phyloP scores from a whole-genome alignment of 2,888 invertebrate species.

The Ichneumoninae sp. region DNA sequence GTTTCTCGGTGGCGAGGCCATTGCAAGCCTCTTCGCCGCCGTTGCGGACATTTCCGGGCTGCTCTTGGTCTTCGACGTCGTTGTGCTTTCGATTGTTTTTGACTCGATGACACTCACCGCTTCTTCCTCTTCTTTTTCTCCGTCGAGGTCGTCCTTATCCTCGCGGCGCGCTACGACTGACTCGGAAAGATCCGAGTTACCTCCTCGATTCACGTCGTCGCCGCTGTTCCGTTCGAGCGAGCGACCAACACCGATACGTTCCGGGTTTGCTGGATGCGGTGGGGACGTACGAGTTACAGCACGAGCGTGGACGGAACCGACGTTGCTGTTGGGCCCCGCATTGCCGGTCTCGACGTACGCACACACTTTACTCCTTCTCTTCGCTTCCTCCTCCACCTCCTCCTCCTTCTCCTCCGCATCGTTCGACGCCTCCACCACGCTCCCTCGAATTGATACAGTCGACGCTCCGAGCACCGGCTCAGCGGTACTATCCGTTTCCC shows the following conservation, averaged over 20 bases:
- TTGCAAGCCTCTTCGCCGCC: conserved; percentile 79
- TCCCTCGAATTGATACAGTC: conserved; percentile 49
- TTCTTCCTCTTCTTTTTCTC: conserved; percentile 45
- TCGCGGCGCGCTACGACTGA: conserved; percentile 55
- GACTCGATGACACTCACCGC: conserved; percentile 39
- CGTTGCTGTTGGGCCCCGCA: conserved; percentile 47
- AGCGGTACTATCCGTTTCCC: conserved; percentile 47
- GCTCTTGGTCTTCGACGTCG: conserved; percentile 38
- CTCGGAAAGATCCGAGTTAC: conserved; percentile 68
- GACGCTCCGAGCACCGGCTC: conserved; percentile 38
- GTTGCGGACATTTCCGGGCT: conserved; percentile 77
- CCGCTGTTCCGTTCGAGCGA: conserved; percentile 67
- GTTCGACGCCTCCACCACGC: conserved; percentile 56
- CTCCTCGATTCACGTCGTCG: conserved; percentile 75
- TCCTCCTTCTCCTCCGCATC: conserved; percentile 64
- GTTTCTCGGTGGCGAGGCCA: conserved; percentile 68
- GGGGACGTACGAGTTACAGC: conserved; percentile 72
- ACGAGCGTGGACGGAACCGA: conserved; percentile 72
- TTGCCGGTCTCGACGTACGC: conserved; percentile 67
- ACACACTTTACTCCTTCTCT: conserved; percentile 68
- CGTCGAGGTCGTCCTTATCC: conserved; percentile 50
- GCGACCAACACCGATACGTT: conserved; percentile 29
- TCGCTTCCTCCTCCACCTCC: conserved; percentile 62
- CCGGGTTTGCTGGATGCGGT: conserved; percentile 58
- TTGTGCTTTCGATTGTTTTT: neutral